Percentiles rank a stretch among this genome's conserved stretches.
These are phyloP conservation scores for Centruroides sculpturatus DNA, from an alignment of 1,140 invertebrate species.

Conservation along the genomic window DNA sequence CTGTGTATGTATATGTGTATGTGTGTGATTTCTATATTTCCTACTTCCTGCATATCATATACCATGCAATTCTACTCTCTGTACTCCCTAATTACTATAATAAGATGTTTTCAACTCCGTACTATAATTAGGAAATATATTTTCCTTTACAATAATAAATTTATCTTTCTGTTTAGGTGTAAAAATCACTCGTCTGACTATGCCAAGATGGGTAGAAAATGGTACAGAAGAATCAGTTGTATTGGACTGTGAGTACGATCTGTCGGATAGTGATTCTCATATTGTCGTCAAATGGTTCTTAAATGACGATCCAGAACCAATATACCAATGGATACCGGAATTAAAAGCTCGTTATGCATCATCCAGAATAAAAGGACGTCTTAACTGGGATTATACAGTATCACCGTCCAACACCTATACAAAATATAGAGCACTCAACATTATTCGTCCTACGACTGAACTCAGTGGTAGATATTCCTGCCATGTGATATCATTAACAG, in stretches of 20 bases:
- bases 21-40: too few relatives aligned
- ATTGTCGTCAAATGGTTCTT: conserved; percentile 71
- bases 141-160: too few relatives aligned
- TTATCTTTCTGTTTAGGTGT: conserved; percentile 20
- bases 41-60: too few relatives aligned
- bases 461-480: conserved; percentile 20
- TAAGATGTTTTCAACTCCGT: too few relatives aligned
- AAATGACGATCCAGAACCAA: conserved; percentile 43
- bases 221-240: conserved; percentile 46
- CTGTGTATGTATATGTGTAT: too few relatives aligned
- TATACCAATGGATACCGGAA: conserved; percentile 63
- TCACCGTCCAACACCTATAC: conserved; percentile 37
- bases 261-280: conserved; percentile 34
- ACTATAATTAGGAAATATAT: too few relatives aligned
- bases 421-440: conserved; percentile 57
- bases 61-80: too few relatives aligned
- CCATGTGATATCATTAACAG: conserved; percentile 17
- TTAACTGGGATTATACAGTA: conserved; percentile 51
- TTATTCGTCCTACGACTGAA: conserved; percentile 51
- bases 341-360: conserved; percentile 41
- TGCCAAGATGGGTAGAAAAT: conserved; percentile 49
- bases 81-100: too few relatives aligned
- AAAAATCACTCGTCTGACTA: conserved; percentile 47
- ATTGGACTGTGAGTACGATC: conserved; percentile 57
- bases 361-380: conserved; percentile 43